Percentiles rank a stretch among this genome's conserved stretches.
Conservation (phyloP, 2,888 invertebrate genomes). For the Omphaloscelis lunosa region DNA sequence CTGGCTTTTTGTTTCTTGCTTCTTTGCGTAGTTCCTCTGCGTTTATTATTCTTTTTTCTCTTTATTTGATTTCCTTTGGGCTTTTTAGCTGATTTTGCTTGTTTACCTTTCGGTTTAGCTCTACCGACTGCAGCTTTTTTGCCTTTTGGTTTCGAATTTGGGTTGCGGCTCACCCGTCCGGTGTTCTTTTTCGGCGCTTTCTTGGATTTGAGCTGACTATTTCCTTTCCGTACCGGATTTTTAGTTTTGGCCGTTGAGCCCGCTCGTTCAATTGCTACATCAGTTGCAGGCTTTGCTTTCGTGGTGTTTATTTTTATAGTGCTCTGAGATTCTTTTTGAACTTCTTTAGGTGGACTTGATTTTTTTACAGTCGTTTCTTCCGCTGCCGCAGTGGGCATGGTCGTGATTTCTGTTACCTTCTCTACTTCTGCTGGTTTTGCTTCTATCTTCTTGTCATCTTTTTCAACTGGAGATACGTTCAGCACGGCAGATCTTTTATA, state of each 20-base stretch:
- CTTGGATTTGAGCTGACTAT: not conserved
- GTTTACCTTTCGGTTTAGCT: constrained; percentile 20
- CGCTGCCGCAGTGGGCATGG: not conserved
- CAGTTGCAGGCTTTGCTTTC: not conserved
- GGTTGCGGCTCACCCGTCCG: not conserved
- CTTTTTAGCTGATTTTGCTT: constrained; percentile 14
- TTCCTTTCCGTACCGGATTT: not conserved
- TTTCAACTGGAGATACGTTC: constrained; percentile 1
- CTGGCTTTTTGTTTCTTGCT: constrained; percentile 25
- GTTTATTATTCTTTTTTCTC: constrained; percentile 16
- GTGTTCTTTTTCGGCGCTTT: not conserved
- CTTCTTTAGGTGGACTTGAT: constrained; percentile 1
- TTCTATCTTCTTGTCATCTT: constrained; percentile 19
- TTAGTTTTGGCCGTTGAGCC: not conserved
- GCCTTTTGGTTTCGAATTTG: constrained; percentile 10
- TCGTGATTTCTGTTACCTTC: not conserved
- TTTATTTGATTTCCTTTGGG: not conserved
- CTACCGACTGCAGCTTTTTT: constrained; percentile 1
- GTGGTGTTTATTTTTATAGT: not conserved
- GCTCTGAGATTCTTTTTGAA: constrained; percentile 5
- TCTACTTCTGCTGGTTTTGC: constrained; percentile 19
- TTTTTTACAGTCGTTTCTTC: not conserved
- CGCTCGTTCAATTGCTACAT: not conserved
- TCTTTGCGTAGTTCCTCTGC: not conserved
- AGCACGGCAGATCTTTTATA: constrained; percentile 68